Percentiles rank a stretch among this genome's conserved stretches.
These are phyloP conservation scores for Semaprochilodus insignis DNA, from an alignment of 2,797 vertebrate species.

Conservation along the genomic window DNA sequence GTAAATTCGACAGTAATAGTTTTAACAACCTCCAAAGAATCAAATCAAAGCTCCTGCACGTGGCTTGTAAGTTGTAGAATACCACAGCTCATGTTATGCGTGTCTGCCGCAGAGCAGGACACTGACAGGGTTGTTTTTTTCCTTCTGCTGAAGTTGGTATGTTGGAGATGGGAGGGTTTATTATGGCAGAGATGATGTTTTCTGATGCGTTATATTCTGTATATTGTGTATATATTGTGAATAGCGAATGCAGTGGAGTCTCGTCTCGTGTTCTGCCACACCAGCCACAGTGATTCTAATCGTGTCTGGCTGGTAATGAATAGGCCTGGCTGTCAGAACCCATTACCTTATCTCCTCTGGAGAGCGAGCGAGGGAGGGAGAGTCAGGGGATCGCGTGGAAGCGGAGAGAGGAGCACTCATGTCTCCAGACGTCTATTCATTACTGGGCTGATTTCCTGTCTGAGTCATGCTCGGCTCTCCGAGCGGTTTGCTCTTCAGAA, in stretches of 20 bases:
- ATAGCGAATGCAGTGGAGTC: neutral
- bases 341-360: neutral
- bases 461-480: neutral
- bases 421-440: neutral
- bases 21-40: too few relatives aligned
- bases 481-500: neutral
- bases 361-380: neutral
- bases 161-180: neutral
- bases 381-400: neutral
- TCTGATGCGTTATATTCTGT: neutral
- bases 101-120: too few relatives aligned
- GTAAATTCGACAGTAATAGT: too few relatives aligned
- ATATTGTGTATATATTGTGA: neutral
- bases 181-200: neutral
- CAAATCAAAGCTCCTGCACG: too few relatives aligned
- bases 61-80: too few relatives aligned
- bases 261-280: neutral
- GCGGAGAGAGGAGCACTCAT: neutral
- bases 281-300: constrained; percentile 6
- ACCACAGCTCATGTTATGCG: too few relatives aligned
- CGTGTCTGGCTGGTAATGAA: neutral
- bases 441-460: neutral
- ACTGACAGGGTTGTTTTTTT: too few relatives aligned
- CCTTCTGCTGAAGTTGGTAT: neutral
- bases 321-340: neutral